Base-by-base conservation (phyloP, 2,888 invertebrate genomes). In the Lycophotia porphyrea region DNA sequence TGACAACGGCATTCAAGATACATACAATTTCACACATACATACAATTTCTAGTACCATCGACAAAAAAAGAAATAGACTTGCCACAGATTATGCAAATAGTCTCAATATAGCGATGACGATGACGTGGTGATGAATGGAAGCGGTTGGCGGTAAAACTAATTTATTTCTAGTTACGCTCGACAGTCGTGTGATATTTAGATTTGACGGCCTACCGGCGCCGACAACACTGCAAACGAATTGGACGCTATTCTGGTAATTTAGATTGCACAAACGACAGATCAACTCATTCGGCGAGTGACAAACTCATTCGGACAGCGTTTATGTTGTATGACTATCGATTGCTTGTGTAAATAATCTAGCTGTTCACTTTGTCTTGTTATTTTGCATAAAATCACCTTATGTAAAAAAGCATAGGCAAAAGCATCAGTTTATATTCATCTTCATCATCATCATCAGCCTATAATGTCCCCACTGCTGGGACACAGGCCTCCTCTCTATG, bases 71-170 rank as follows among this genome's bases (percentile, higher is more conserved):
- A 47, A 58, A 31, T 18, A 18, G 21, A 39, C 49, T 31, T 60
- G 34, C 42, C 52, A 24, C 15, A 42, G 71, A 69, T 71, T 69
- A 60, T 77, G 77, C 31, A 78, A 80, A 80, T 72, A 49, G 39
- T 70, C 65, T 18, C 69, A 86, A 86, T n/a, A 85, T 85, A 84
- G 76, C 80, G 13, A 72, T 84, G 81, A 76, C 80, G 13, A 72
- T 84, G 81, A 76, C 81, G 76, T 24, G 31, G 61, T 84, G 65
- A 76, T 86, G 84, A 85, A 86, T 86, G 84, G 64, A 71, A 71
- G 24, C 66, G 55, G 47, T 75, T 78, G 83, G 77, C 85, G 61
- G 60, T 63, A 65, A 42, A 69, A 27, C 74, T 70, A 71, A 85
- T 82, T 75, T 84, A 84, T 82, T 85, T 84, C 70, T 77, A 81